Evolutionary conservation across 1,140 invertebrate genomes (phyloP).

Genomic region (Aplysia californica): DNA sequence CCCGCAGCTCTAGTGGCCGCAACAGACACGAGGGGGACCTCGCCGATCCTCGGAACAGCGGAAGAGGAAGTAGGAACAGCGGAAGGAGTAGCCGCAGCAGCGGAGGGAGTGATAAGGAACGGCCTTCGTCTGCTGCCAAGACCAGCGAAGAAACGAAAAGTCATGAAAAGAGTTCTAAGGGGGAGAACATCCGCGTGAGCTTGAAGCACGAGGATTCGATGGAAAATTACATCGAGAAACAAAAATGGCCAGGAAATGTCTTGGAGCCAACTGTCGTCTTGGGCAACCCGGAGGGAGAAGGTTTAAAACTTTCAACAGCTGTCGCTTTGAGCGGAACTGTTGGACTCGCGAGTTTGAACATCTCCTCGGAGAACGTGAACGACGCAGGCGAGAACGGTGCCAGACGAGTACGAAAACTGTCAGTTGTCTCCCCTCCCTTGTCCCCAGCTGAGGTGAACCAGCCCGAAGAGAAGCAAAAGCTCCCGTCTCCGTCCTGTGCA

Average conservation of each 20-base stretch:
- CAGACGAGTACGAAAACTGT: constrained; percentile 12
- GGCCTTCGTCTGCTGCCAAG: not conserved
- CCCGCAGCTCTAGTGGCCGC: not conserved
- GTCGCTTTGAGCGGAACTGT: not conserved
- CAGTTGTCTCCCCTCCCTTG: constrained; percentile 3
- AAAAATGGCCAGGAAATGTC: not conserved
- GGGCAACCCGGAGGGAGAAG: not conserved
- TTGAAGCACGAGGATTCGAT: not conserved
- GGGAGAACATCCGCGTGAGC: not conserved
- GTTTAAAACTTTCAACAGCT: not conserved
- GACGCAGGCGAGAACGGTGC: not conserved
- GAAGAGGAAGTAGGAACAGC: not conserved
- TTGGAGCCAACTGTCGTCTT: not conserved
- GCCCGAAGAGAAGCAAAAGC: constrained; percentile 2
- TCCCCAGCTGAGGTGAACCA: constrained; percentile 10
- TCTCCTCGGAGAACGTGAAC: not conserved
- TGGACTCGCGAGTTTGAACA: not conserved
- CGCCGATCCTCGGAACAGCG: not conserved
- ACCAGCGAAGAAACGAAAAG: not conserved
- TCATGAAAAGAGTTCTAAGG: not conserved
- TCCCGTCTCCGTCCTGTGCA: not conserved
- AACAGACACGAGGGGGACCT: not conserved
- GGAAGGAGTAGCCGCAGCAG: not conserved
- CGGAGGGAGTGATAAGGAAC: not conserved
- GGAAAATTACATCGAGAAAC: constrained; percentile 6